Evolutionary conservation across 2,888 invertebrate genomes (phyloP), one percentile per base, ranked within the genome.

Genomic region (Drosophila acutilabella): DNA sequence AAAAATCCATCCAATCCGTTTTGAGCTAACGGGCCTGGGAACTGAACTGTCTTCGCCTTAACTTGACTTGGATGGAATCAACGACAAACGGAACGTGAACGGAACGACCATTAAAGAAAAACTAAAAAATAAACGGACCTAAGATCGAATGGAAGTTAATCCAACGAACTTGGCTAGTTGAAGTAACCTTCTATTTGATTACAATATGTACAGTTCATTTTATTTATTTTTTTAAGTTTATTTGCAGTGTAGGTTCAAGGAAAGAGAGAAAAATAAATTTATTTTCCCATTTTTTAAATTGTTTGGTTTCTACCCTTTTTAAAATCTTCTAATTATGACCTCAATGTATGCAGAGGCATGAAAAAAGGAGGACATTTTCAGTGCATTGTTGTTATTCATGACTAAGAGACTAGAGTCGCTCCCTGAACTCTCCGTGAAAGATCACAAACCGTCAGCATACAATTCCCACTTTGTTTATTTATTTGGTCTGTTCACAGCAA

Each of bases 141-240:
- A 42, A 60, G 18, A 60, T 44, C 38, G 36, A 62, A 38, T 53
- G 38, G 44, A 44, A 30, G 38, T 26, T 3, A 44, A 20, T 36
- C 7, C 30, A 38, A 60, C 38, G 38, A 60, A 45, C 38, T 26
- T 33, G 38, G 30, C 44, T 67, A 78, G 78, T 78, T 56, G 74
- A 80, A 83, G 74, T 81, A 83, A 81, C 78, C 80, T 78, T 82
- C 71, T 80, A 68, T 65, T 72, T 56, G 58, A 50, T 51, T 58
- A 69, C 56, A 71, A 70, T 62, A 59, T 58, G 8, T 30, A 8
- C 51, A 54, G 36, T 48, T 48, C 38, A 11, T 57, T 62, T 66
- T 23, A 5, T 56, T 33, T n/a, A 13, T 53, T 23, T 41, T 54
- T 38, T 54, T 4, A 23, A 6, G 23, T 48, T 8, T 30, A 44